Percentiles rank a stretch among this genome's conserved stretches.
phyloP scores from a whole-genome alignment of 2,888 invertebrate species.

The Hoplodrina blanda region DNA sequence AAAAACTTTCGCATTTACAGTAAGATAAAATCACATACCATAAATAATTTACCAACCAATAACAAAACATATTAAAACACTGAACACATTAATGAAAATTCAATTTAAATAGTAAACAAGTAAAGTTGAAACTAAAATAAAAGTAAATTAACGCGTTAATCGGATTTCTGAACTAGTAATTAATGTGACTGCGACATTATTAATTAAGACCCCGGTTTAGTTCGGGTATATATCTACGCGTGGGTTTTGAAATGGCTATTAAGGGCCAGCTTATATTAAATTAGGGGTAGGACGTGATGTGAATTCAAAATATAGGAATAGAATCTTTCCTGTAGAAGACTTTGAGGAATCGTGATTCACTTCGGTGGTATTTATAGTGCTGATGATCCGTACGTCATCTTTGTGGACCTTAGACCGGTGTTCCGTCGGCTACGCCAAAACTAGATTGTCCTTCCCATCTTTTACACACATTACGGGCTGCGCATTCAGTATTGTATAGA shows the following conservation, averaged over 20 bases:
- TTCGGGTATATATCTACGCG: constrained; percentile 38
- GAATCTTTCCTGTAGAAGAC: background rate
- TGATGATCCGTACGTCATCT: too few relatives aligned
- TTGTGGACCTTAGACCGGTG: too few relatives aligned
- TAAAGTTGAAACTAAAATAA: constrained; percentile 53
- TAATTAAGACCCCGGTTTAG: constrained; percentile 65
- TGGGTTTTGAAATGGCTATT: constrained; percentile 40
- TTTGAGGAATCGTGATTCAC: background rate
- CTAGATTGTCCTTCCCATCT: too few relatives aligned
- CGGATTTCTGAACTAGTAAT: constrained; percentile 68
- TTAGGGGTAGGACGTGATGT: constrained; percentile 29
- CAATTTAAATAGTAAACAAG: constrained; percentile 45
- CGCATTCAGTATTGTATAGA: too few relatives aligned
- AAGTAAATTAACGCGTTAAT: constrained; percentile 60
- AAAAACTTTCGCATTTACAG: too few relatives aligned
- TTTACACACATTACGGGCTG: too few relatives aligned
- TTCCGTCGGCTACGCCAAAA: too few relatives aligned
- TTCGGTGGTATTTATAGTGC: background rate
- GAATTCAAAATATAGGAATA: constrained; percentile 6
- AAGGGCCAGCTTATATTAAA: constrained; percentile 48
- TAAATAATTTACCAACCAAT: constrained; percentile 1
- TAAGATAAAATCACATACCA: too few relatives aligned
- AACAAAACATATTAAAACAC: constrained; percentile 19
- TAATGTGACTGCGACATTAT: constrained; percentile 63
- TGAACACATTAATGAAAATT: constrained; percentile 22